Base-by-base conservation (phyloP, 2,888 invertebrate genomes). In the Dasysyrphus tricinctus region DNA sequence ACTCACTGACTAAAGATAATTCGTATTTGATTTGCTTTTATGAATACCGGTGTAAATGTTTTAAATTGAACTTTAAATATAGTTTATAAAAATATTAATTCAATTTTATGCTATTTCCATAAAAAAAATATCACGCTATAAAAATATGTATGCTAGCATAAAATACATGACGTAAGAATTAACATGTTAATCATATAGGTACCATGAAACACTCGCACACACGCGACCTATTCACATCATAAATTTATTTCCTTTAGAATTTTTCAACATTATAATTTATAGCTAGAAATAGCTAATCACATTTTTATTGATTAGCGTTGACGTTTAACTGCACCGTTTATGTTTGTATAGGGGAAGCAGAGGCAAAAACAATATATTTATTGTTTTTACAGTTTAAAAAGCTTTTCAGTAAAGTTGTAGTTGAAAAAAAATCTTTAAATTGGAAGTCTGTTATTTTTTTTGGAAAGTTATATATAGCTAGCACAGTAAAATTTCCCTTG, bases 271-370 rank as follows among this genome's bases (percentile, higher is more conserved):
- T 29, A 44, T 42, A 39, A 61, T 63, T 63, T 32, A 32, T 63
- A 24, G 24, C n/a, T n/a, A 44, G 5, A 32, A 44, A 63, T 5
- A 44, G 5, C 11, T 63, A 47, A 32, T 63, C 11, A 63, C 44
- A 29, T 29, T 63, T 63, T 29, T 44, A 63, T 63, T 63, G 63
- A 63, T 44, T 57, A 11, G 44, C n/a, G 42, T 63, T 63, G 29
- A 29, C 2, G 44, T n/a, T 29, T 29, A 63, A 44, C 5, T 39
- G 24, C 39, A 61, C 24, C 8, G 59, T 61, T 59, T 19, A 29
- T 9, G 2, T 72, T 56, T 39, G 57, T 63, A n/a, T n/a, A 57
- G 56, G 24, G 24, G 24, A 24, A 24, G 24, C 24, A 24, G 3
- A 24, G 24, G 24, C 24, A 24, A 24, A 24, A 24, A 1, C 24